A percentile compares a stretch with the other conserved stretches of the same genome.
These are phyloP conservation scores for Cygnus olor DNA, from an alignment of 2,797 vertebrate genomes.

Conservation along the genomic window DNA sequence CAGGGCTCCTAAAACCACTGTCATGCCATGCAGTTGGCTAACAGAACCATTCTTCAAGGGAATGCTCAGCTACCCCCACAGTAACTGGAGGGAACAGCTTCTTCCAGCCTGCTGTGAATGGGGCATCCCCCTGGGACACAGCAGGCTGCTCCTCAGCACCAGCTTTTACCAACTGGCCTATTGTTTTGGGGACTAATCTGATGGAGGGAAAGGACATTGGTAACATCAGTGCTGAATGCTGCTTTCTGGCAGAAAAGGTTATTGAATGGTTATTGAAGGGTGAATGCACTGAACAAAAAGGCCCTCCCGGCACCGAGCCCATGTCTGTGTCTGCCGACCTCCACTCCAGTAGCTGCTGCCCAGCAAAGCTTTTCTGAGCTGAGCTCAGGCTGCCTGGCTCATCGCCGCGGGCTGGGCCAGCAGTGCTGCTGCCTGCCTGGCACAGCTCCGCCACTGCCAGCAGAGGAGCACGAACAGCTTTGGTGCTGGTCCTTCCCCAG, in stretches of 20 bases:
- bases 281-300: background rate
- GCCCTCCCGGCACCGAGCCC: background rate
- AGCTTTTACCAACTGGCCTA: background rate
- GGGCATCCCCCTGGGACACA: fast-evolving
- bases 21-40: background rate
- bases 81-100: background rate
- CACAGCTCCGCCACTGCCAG: fast-evolving
- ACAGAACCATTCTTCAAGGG: background rate
- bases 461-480: fast-evolving
- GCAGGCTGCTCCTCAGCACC: background rate
- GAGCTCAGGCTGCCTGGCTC: background rate
- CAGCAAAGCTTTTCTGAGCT: background rate
- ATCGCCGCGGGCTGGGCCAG: background rate
- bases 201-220: background rate
- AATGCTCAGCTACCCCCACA: too few species aligned
- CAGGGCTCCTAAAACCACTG: background rate
- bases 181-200: background rate
- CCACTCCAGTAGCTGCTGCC: background rate
- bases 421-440: background rate
- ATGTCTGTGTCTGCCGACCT: background rate
- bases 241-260: background rate
- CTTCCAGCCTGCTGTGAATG: background rate
- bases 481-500: background rate
- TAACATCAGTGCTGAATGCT: background rate
- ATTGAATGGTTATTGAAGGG: background rate